Conservation (phyloP, 2,113 vertebrate species). For the Pipa parva region DNA sequence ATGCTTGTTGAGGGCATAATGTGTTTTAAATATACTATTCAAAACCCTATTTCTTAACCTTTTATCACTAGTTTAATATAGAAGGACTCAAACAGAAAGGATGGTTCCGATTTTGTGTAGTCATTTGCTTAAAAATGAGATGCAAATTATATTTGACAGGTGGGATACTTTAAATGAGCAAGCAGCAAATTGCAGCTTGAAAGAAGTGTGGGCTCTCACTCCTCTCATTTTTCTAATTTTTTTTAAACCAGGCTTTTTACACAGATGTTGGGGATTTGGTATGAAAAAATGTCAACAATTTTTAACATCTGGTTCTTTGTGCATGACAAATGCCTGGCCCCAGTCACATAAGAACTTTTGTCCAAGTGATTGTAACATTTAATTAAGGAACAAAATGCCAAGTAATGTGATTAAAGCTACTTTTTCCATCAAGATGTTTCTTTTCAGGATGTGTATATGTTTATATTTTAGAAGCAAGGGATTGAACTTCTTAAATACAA, state of each 20-base stretch:
- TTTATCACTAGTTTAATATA: constrained; percentile 25
- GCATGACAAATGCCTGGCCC: constrained; percentile 34
- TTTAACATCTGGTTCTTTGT: constrained; percentile 39
- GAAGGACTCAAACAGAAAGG: constrained; percentile 14
- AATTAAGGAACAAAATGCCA: neutral
- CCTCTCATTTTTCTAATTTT: constrained; percentile 41
- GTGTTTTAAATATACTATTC: constrained; percentile 43
- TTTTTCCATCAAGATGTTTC: constrained; percentile 5
- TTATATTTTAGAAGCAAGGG: neutral
- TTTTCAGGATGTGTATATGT: neutral
- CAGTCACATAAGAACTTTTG: constrained; percentile 18
- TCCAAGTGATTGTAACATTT: constrained; percentile 11
- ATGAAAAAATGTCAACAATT: constrained; percentile 48
- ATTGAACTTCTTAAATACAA: neutral
- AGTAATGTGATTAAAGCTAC: constrained; percentile 24
- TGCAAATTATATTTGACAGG: constrained; percentile 41
- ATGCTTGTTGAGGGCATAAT: constrained; percentile 34
- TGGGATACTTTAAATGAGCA: constrained; percentile 37
- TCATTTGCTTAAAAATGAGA: constrained; percentile 28
- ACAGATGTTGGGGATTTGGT: constrained; percentile 38
- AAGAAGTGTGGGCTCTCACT: constrained; percentile 44
- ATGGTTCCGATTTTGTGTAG: neutral
- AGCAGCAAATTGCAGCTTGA: constrained; percentile 45
- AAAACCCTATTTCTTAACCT: constrained; percentile 26
- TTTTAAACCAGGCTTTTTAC: constrained; percentile 8